Evolutionary conservation across 1,140 invertebrate species (phyloP).

Genomic region (Oedothorax gibbosus): DNA sequence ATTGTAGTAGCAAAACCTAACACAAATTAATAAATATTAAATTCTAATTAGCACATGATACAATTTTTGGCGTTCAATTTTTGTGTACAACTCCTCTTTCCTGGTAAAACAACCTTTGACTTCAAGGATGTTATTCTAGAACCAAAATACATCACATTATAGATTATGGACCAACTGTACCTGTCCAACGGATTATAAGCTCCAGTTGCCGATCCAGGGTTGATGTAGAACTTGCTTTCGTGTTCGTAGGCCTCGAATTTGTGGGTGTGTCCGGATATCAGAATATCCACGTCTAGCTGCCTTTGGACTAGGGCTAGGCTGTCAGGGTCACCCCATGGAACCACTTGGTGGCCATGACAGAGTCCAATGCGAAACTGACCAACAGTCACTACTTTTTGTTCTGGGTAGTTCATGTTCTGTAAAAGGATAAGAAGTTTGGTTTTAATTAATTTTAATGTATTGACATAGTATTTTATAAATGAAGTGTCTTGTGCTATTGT

Average conservation of each 20-base stretch:
- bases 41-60: no score
- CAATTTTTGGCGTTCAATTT: no score
- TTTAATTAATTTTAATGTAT: no score
- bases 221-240: slow-evolving; percentile 99
- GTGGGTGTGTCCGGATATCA: slow-evolving; percentile 99
- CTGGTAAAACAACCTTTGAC: no score
- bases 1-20: no score
- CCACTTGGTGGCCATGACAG: slow-evolving; percentile 94
- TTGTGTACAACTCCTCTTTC: no score
- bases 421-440: slow-evolving; percentile 63
- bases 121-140: no score
- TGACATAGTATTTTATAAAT: no score
- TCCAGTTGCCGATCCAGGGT: slow-evolving; percentile 98
- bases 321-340: slow-evolving; percentile 97
- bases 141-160: no score
- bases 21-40: no score
- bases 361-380: slow-evolving; percentile 98
- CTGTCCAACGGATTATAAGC: slow-evolving; percentile 94
- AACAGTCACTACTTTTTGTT: slow-evolving; percentile 98
- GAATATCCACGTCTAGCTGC: slow-evolving; percentile 97
- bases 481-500: no score
- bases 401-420: slow-evolving; percentile 93
- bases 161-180: slow-evolving; percentile 69
- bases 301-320: slow-evolving; percentile 92
- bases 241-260: slow-evolving; percentile 99